phyloP scores from a whole-genome alignment of 2,113 vertebrate genomes.

The Rhagologus leucostigma region DNA sequence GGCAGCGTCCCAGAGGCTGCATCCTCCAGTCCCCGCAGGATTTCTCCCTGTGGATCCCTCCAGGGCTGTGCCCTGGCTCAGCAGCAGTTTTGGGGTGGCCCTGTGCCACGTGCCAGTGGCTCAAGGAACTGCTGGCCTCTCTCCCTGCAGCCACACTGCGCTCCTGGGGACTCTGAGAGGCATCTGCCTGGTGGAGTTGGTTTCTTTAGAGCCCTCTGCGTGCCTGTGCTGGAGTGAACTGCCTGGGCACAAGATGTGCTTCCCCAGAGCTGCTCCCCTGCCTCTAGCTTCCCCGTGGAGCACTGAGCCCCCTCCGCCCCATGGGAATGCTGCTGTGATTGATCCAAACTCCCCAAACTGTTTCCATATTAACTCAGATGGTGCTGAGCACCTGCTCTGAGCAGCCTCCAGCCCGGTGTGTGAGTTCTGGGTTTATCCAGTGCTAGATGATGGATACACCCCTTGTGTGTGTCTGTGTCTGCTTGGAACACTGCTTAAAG shows the following conservation, averaged over 20 bases:
- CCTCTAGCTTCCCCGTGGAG: background rate
- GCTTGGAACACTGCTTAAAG: background rate
- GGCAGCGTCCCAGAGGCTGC: background rate
- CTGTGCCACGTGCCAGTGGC: background rate
- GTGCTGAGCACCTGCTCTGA: background rate
- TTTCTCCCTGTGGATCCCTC: background rate
- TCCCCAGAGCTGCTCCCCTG: background rate
- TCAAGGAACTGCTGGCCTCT: background rate
- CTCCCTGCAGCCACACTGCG: accelerated
- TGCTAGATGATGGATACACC: accelerated
- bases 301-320: background rate
- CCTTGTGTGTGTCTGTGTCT: too few species aligned
- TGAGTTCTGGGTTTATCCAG: background rate
- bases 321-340: background rate
- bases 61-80: accelerated
- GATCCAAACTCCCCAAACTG: accelerated
- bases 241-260: background rate
- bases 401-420: accelerated
- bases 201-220: background rate
- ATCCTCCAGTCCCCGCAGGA: background rate
- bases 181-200: accelerated
- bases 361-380: accelerated
- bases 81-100: background rate
- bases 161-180: background rate
- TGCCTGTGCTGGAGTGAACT: background rate